phyloP scores from a whole-genome alignment of 92 coral and sea anemone species.

The Siderastrea siderea region DNA sequence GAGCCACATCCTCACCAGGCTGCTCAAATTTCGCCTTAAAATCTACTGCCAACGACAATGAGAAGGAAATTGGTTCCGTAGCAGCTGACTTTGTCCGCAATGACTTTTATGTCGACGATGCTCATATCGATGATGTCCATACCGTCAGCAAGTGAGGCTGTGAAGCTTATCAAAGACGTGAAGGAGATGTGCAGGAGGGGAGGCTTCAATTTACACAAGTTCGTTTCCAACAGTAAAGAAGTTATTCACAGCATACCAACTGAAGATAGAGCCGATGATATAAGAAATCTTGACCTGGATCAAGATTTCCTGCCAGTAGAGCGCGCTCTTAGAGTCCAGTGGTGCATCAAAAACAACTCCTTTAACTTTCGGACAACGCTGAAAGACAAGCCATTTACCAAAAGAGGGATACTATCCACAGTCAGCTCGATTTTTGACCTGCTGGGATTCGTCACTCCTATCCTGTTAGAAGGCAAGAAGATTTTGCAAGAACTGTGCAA shows the following conservation, averaged over 20 bases:
- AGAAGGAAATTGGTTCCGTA: background rate
- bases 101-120: conserved; percentile 1
- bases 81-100: background rate
- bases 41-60: conserved; percentile 1
- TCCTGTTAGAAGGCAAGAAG: conserved; percentile 10
- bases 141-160: background rate
- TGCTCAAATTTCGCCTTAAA: background rate
- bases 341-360: background rate
- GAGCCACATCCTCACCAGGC: background rate
- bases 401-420: conserved; percentile 13
- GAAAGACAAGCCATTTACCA: background rate
- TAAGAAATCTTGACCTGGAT: background rate
- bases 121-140: background rate
- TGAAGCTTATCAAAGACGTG: background rate
- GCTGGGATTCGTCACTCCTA: conserved; percentile 2
- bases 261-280: background rate
- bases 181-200: background rate
- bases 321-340: background rate
- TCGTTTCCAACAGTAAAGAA: background rate
- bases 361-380: background rate
- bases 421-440: conserved; percentile 1
- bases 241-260: background rate
- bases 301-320: conserved; percentile 6
- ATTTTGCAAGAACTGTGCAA: conserved; percentile 12
- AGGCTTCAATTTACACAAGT: background rate